These are phyloP conservation scores for Pollenia griseotomentosa DNA, from an alignment of 2,888 invertebrate genomes.

Conservation along the genomic window DNA sequence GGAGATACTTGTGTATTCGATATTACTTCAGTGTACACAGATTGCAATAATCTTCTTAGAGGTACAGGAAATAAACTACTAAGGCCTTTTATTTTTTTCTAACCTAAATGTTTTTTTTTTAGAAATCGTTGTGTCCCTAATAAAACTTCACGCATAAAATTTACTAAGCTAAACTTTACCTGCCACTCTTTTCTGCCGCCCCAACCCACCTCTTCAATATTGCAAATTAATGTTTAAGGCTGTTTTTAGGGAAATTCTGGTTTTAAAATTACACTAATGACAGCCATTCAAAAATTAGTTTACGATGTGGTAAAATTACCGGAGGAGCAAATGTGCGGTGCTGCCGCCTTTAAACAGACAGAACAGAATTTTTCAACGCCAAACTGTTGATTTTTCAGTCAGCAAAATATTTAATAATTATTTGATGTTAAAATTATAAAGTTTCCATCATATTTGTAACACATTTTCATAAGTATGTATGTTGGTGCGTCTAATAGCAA, in stretches of 20 bases:
- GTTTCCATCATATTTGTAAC: neutral
- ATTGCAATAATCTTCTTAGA: too few species aligned
- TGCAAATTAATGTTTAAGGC: constrained; percentile 27
- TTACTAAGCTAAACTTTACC: neutral
- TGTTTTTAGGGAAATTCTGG: constrained; percentile 49
- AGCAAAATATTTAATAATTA: constrained; percentile 6
- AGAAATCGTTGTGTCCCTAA: too few species aligned
- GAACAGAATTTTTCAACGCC: neutral
- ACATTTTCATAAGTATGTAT: neutral
- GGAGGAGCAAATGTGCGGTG: neutral
- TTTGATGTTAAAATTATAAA: constrained; percentile 10
- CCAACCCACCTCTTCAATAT: neutral
- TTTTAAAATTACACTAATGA: constrained; percentile 55
- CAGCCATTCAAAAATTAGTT: constrained; percentile 36
- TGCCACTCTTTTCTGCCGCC: neutral
- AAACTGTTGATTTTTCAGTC: constrained; percentile 21
- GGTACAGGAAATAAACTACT: too few species aligned
- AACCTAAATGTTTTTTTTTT: neutral
- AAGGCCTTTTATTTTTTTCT: too few species aligned
- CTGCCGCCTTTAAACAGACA: neutral
- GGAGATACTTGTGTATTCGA: too few species aligned
- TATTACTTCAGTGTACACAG: too few species aligned
- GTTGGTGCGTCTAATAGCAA: too few species aligned
- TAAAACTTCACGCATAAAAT: constrained; percentile 5
- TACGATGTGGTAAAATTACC: constrained; percentile 21